Evolutionary conservation across 1,140 invertebrate species (phyloP).

Genomic region (Penaeus japonicus): DNA sequence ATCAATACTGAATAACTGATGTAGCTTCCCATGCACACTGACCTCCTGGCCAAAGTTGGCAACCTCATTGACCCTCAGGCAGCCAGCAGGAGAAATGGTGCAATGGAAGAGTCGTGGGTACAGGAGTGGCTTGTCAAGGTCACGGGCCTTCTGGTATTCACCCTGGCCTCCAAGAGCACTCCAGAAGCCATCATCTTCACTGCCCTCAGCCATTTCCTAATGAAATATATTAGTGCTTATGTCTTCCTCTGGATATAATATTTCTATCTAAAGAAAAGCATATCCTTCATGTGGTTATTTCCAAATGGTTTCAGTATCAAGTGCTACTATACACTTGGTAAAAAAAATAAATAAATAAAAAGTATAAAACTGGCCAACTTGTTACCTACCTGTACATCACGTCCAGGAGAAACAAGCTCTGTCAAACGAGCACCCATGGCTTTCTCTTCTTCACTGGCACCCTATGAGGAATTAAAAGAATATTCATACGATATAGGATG

Average conservation of each 20-base stretch:
- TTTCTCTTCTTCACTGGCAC: constrained; percentile 74
- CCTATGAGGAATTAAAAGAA: constrained; percentile 63
- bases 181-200: constrained; percentile 81
- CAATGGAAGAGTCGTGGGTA: constrained; percentile 59
- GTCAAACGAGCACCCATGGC: constrained; percentile 70
- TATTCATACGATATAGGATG: neutral
- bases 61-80: constrained; percentile 63
- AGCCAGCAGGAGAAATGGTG: constrained; percentile 60
- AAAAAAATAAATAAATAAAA: neutral
- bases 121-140: constrained; percentile 57
- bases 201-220: constrained; percentile 72
- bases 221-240: neutral
- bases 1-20: no score
- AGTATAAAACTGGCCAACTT: neutral
- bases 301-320: neutral
- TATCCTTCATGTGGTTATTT: no score
- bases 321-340: neutral
- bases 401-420: constrained; percentile 68
- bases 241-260: neutral
- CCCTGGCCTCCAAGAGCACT: constrained; percentile 71
- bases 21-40: neutral
- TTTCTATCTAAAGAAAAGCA: no score
- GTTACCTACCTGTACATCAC: constrained; percentile 62
- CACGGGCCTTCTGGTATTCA: constrained; percentile 57
- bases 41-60: constrained; percentile 64